Conservation (phyloP, 2,113 vertebrate genomes). For the Hiodon alosoides region DNA sequence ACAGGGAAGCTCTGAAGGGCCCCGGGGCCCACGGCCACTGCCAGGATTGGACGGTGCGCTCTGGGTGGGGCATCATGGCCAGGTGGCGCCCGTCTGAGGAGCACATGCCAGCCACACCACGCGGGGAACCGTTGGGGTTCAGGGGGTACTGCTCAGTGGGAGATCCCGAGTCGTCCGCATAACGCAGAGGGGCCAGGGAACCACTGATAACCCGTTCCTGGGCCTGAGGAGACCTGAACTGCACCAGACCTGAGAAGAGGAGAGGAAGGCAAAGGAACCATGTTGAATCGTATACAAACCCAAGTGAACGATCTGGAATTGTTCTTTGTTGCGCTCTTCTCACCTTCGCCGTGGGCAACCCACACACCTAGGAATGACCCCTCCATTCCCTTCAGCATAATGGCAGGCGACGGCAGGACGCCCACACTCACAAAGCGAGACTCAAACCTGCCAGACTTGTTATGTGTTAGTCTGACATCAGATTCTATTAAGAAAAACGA, state of each 20-base stretch:
- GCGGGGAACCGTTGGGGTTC: constrained; percentile 81
- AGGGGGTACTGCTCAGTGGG: constrained; percentile 77
- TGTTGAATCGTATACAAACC: not conserved
- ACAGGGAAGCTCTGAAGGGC: constrained; percentile 51
- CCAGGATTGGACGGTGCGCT: constrained; percentile 78
- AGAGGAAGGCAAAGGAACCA: not conserved
- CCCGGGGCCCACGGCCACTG: constrained; percentile 82
- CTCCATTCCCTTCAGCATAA: constrained; percentile 82
- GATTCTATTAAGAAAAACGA: constrained; percentile 30
- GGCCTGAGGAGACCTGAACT: constrained; percentile 62
- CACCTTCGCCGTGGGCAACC: constrained; percentile 89
- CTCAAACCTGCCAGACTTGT: constrained; percentile 79
- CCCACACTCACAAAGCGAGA: constrained; percentile 77
- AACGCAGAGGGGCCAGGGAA: constrained; percentile 69
- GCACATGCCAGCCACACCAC: constrained; percentile 72
- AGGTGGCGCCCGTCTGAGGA: constrained; percentile 79
- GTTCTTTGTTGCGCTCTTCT: not conserved
- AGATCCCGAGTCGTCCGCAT: constrained; percentile 71
- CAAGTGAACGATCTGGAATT: not conserved
- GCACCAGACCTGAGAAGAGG: constrained; percentile 68
- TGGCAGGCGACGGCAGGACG: constrained; percentile 66
- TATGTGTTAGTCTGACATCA: constrained; percentile 70
- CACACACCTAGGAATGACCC: constrained; percentile 79
- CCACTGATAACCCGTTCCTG: constrained; percentile 49
- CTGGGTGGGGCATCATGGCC: constrained; percentile 87